These are phyloP conservation scores for Odontothrips loti DNA, from an alignment of 2,888 invertebrate genomes.

Conservation along the genomic window DNA sequence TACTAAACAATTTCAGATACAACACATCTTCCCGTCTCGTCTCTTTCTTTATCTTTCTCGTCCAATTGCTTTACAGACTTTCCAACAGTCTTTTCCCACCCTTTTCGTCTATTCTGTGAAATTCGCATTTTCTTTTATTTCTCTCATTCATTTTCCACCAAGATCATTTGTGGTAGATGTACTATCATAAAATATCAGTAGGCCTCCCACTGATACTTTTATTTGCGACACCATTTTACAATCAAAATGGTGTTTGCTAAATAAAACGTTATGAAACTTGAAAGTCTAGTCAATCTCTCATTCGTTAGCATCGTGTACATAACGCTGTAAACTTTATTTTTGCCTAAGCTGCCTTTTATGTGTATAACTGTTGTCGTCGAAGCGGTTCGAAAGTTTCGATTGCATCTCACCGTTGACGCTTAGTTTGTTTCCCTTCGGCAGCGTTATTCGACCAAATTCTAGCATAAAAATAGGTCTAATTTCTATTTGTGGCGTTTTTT, in stretches of 20 bases:
- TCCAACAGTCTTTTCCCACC: slow-evolving; percentile 29
- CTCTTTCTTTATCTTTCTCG: slow-evolving; percentile 33
- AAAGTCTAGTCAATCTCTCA: not conserved
- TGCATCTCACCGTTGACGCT: not conserved
- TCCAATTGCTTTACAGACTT: slow-evolving; percentile 32
- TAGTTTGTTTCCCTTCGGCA: not conserved
- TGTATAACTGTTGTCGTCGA: not conserved
- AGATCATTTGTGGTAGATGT: not conserved
- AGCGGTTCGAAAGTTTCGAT: not conserved
- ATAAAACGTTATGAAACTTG: too few relatives aligned
- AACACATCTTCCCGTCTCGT: slow-evolving; percentile 31
- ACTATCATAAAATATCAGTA: too few relatives aligned
- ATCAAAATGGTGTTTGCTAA: too few relatives aligned
- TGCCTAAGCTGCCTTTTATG: not conserved
- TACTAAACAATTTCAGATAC: slow-evolving; percentile 28
- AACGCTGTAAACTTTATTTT: not conserved
- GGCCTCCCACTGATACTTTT: not conserved
- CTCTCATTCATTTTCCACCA: not conserved
- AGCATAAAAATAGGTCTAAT: slow-evolving; percentile 16
- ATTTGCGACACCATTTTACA: not conserved
- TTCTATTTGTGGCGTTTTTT: slow-evolving; percentile 19
- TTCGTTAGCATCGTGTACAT: not conserved
- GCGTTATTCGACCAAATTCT: not conserved
- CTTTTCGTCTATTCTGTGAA: not conserved
- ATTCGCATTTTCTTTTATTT: not conserved